Evolutionary conservation across 2,797 vertebrate species (phyloP).

Genomic region (Hipposideros larvatus): DNA sequence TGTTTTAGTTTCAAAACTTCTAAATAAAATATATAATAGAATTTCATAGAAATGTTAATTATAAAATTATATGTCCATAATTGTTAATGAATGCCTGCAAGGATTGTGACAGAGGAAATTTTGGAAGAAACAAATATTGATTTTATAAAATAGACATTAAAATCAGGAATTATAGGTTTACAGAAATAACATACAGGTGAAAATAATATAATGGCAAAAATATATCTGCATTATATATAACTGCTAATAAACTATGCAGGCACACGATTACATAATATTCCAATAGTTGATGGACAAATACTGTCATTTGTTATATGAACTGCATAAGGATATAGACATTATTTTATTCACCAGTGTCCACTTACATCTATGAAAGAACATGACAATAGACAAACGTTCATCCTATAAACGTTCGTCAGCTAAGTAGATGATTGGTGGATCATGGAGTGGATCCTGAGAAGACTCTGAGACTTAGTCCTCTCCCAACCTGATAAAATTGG

Average conservation of each 20-base stretch:
- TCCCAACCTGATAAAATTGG: neutral
- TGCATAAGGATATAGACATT: neutral
- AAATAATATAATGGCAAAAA: neutral
- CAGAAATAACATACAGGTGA: neutral
- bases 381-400: neutral
- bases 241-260: neutral
- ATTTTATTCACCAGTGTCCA: neutral
- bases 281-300: neutral
- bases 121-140: neutral
- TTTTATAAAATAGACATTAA: neutral
- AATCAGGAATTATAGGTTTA: neutral
- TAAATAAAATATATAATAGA: neutral
- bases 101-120: neutral
- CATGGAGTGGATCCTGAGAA: neutral
- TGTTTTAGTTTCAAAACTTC: neutral
- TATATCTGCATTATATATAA: neutral
- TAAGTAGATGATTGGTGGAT: neutral
- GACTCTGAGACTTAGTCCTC: neutral
- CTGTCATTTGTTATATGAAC: neutral
- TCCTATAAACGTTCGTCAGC: neutral
- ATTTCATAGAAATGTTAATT: neutral
- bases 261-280: neutral
- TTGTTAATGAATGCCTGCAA: neutral
- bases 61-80: neutral
- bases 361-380: neutral